Evolutionary conservation across 2,888 invertebrate species (phyloP).

Genomic region (Caenorhabditis zanzibari): DNA sequence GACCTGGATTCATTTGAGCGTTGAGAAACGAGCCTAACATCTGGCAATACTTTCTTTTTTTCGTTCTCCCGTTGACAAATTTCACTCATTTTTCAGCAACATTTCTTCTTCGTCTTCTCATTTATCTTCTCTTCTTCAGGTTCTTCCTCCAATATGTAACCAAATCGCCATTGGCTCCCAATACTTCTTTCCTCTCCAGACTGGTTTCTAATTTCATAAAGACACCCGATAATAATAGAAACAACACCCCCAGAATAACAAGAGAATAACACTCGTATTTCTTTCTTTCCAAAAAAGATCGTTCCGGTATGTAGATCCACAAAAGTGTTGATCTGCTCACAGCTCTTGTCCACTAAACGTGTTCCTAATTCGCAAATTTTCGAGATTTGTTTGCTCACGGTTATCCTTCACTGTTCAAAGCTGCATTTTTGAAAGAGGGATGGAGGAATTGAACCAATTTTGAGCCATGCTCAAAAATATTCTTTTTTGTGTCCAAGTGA

Average conservation of each 20-base stretch:
- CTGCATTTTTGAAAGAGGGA: conserved; percentile 23
- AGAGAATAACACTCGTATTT: not conserved
- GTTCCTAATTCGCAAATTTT: conserved; percentile 53
- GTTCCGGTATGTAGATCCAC: conserved; percentile 23
- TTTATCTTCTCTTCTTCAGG: not conserved
- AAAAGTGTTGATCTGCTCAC: not conserved
- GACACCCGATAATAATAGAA: conserved; percentile 32
- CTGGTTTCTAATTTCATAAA: conserved; percentile 52
- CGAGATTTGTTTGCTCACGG: conserved; percentile 55
- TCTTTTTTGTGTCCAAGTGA: conserved; percentile 14
- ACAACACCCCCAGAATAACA: not conserved
- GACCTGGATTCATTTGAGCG: conserved; percentile 3
- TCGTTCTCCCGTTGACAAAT: conserved; percentile 40
- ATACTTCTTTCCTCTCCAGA: conserved; percentile 37
- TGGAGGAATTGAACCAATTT: conserved; percentile 20
- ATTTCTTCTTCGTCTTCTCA: conserved; percentile 8
- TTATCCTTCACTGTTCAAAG: conserved; percentile 29
- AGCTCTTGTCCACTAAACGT: conserved; percentile 29
- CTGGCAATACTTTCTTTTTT: conserved; percentile 25
- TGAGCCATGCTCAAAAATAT: not conserved
- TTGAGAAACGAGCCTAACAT: conserved; percentile 32
- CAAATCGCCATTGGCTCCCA: conserved; percentile 36
- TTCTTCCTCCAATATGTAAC: conserved; percentile 37
- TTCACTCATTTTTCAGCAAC: conserved; percentile 60
- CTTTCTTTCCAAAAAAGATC: not conserved